Evolutionary conservation across 2,888 invertebrate genomes (phyloP).

Genomic region (Pseudococcus jackbeardsleyi): DNA sequence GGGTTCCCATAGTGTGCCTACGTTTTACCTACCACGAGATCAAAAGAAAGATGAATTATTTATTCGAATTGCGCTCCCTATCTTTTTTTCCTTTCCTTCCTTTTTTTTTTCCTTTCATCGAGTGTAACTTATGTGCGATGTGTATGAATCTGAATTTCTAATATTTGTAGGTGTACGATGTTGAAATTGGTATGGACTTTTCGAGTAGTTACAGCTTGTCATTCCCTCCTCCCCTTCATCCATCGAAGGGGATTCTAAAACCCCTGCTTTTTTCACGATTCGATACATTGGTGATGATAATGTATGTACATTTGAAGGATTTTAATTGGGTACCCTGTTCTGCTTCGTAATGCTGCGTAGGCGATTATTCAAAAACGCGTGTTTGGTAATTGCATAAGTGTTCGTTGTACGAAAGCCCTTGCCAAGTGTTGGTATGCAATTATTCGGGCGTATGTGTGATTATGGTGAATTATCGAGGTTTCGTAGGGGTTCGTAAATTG

Average conservation of each 20-base stretch:
- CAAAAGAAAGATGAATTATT: constrained; percentile 18
- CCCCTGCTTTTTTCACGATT: neutral
- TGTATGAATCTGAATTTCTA: constrained; percentile 16
- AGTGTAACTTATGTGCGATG: neutral
- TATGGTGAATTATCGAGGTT: neutral
- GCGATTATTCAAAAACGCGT: neutral
- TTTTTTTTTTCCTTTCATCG: neutral
- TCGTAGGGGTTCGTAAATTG: neutral
- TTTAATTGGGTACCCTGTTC: neutral
- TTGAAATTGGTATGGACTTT: too few relatives aligned
- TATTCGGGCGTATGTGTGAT: neutral
- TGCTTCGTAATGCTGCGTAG: neutral
- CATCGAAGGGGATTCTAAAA: too few relatives aligned
- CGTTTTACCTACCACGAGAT: neutral
- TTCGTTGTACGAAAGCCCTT: neutral
- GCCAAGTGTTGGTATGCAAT: neutral
- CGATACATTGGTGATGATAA: neutral
- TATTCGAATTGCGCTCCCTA: constrained; percentile 4
- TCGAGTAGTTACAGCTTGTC: too few relatives aligned
- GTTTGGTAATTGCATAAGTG: constrained; percentile 9
- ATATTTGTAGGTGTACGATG: neutral
- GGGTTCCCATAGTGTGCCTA: neutral
- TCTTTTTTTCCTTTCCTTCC: neutral
- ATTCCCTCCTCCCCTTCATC: too few relatives aligned
- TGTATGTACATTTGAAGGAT: constrained; percentile 3